A percentile compares a stretch with the other conserved stretches of the same genome.
phyloP scores from a whole-genome alignment of 35 echinoderm and acorn worm species.

The Apostichopus parvimensis region DNA sequence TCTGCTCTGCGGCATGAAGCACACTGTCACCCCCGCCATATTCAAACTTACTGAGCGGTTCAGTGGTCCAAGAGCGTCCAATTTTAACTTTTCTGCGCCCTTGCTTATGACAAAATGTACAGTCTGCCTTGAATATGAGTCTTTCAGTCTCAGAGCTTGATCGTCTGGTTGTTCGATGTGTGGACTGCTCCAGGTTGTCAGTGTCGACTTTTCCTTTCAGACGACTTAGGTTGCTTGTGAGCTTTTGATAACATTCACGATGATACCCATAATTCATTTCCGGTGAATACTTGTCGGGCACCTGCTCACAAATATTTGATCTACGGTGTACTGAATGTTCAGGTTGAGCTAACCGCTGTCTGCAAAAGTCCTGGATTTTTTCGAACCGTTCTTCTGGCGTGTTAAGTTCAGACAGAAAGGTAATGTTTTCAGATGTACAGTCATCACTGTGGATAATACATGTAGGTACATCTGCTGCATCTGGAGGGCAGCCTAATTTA shows the following conservation, averaged over 20 bases:
- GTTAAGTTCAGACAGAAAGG: not conserved
- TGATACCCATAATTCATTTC: not conserved
- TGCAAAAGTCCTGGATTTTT: not conserved
- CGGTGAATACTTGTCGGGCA: not conserved
- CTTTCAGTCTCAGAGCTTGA: not conserved
- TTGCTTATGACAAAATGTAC: conserved; percentile 12
- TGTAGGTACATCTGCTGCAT: conserved; percentile 4
- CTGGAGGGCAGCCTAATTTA: not conserved
- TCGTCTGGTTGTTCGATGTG: not conserved
- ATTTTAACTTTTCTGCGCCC: conserved; percentile 21
- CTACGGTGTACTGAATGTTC: conserved; percentile 13
- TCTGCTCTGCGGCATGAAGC: conserved; percentile 11
- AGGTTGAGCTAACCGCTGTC: conserved; percentile 2
- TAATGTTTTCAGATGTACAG: not conserved
- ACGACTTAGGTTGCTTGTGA: not conserved
- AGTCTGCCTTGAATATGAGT: conserved; percentile 30
- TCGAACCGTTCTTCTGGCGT: too few species aligned
- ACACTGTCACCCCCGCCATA: conserved; percentile 31
- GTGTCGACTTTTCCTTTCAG: not conserved
- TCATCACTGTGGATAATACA: not conserved
- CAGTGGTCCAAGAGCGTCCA: conserved; percentile 24
- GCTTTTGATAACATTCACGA: not conserved
- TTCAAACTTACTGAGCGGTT: conserved; percentile 14
- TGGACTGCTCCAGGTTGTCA: conserved; percentile 11
- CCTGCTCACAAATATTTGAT: conserved; percentile 24